These are phyloP conservation scores for Hippoglossus hippoglossus DNA, from an alignment of 2,797 vertebrate species.

Conservation along the genomic window DNA sequence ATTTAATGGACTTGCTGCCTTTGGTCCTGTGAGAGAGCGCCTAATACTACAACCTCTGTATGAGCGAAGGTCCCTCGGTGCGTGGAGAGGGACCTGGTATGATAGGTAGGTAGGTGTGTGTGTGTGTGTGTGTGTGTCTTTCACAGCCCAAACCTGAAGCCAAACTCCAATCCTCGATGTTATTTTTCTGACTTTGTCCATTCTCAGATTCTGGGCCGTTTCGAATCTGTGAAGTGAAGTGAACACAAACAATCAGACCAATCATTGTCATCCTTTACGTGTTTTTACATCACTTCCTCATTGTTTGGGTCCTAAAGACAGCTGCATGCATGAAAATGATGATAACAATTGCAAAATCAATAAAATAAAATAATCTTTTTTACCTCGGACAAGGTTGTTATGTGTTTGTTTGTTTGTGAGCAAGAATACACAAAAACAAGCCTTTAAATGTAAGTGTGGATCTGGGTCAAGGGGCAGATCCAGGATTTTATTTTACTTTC, in stretches of 20 bases:
- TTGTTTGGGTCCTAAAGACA: neutral
- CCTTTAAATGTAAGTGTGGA: too few relatives aligned
- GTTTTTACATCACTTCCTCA: neutral
- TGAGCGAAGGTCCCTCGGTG: constrained; percentile 44
- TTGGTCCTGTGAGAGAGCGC: constrained; percentile 60
- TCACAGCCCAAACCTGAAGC: constrained; percentile 38
- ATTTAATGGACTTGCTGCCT: constrained; percentile 79
- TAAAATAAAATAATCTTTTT: too few relatives aligned
- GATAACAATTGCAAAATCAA: too few relatives aligned
- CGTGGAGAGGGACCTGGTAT: constrained; percentile 18
- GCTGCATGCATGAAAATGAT: too few relatives aligned
- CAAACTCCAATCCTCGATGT: neutral
- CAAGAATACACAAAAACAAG: too few relatives aligned
- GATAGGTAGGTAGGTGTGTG: neutral
- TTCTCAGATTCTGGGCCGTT: constrained; percentile 9
- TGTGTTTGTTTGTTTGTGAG: too few relatives aligned
- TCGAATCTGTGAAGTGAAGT: constrained; percentile 18
- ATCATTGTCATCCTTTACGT: neutral
- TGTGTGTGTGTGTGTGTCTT: neutral
- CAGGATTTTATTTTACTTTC: too few relatives aligned
- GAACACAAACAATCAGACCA: constrained; percentile 19
- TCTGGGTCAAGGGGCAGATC: too few relatives aligned
- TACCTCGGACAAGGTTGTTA: too few relatives aligned
- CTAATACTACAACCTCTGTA: constrained; percentile 57
- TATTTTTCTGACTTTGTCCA: constrained; percentile 17